Evolutionary conservation across 2,888 invertebrate genomes (phyloP).

Genomic region (Hyalella azteca): DNA sequence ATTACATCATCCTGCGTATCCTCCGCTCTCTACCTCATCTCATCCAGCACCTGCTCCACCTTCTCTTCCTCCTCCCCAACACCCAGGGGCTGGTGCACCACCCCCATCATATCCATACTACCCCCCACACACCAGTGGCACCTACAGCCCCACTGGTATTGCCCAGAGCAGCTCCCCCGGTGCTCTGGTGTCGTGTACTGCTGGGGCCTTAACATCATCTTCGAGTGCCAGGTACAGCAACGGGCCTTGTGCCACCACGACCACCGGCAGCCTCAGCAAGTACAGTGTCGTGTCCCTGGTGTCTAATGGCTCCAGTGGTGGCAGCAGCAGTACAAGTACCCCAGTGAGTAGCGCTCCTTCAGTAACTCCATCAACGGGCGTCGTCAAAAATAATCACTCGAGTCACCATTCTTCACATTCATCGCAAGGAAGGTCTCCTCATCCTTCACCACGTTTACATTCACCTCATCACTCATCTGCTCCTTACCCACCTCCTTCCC

Average conservation of each 20-base stretch:
- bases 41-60: not conserved
- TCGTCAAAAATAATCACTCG: not conserved
- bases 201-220: not conserved
- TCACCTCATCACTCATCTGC: conserved; percentile 15
- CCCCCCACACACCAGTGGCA: not conserved
- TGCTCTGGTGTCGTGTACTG: not conserved
- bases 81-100: not conserved
- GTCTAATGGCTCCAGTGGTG: conserved; percentile 39
- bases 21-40: not conserved
- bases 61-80: not conserved
- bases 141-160: not conserved
- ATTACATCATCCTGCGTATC: conserved; percentile 7
- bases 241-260: not conserved
- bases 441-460: conserved; percentile 1
- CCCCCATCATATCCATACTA: conserved; percentile 4
- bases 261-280: conserved; percentile 26
- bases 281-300: conserved; percentile 58
- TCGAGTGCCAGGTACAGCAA: not conserved
- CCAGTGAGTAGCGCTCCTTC: not conserved
- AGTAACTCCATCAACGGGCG: too few species aligned
- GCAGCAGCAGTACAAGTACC: conserved; percentile 28
- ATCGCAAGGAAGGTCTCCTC: not conserved
- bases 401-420: not conserved
- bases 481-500: not conserved
- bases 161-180: not conserved